A percentile compares a stretch with the other conserved stretches of the same genome.
These are phyloP conservation scores for Lota lota DNA, from an alignment of 2,113 vertebrate genomes.

Conservation along the genomic window DNA sequence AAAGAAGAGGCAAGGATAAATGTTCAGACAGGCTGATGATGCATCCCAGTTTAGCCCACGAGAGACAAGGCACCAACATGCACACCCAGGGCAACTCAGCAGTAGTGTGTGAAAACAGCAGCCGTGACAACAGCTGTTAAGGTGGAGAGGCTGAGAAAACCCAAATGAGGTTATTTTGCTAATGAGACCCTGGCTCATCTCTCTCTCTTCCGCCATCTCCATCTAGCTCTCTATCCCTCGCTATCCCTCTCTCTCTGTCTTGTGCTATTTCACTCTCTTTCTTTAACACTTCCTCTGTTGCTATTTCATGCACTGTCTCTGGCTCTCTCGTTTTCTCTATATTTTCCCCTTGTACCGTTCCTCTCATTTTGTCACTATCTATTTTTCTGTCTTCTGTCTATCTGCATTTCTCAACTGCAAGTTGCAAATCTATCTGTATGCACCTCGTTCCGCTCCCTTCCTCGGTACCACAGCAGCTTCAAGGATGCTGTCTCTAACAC, in stretches of 20 bases:
- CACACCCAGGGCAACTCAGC: conserved; percentile 5
- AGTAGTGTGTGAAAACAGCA: conserved; percentile 31
- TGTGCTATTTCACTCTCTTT: neutral
- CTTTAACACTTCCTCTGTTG: too few relatives aligned
- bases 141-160: conserved; percentile 55
- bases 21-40: neutral
- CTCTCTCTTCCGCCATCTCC: conserved; percentile 1
- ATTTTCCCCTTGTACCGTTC: too few relatives aligned
- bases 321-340: too few relatives aligned
- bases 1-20: neutral
- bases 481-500: conserved; percentile 55
- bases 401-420: conserved; percentile 43
- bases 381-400: neutral
- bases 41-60: conserved; percentile 16
- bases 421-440: conserved; percentile 62
- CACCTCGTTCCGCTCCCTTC: conserved; percentile 55
- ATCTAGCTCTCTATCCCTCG: conserved; percentile 1
- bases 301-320: neutral
- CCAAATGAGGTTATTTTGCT: conserved; percentile 60
- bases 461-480: conserved; percentile 42
- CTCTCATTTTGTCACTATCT: neutral
- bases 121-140: conserved; percentile 53
- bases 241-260: conserved; percentile 5
- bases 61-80: conserved; percentile 18
- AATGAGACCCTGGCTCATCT: conserved; percentile 48